phyloP scores from a whole-genome alignment of 2,888 invertebrate genomes.

The Drosophila neutralis region DNA sequence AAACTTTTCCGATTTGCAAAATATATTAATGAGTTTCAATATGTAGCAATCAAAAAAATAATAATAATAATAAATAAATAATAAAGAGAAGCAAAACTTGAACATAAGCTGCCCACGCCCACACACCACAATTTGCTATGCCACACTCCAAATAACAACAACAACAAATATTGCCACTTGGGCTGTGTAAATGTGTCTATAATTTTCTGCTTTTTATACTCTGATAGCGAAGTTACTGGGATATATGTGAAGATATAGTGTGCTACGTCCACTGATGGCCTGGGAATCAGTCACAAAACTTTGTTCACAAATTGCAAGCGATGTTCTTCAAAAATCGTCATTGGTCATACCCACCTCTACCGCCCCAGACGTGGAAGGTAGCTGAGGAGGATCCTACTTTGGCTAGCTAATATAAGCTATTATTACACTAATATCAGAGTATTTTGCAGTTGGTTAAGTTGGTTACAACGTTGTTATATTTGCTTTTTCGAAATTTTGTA shows the following conservation, averaged over 20 bases:
- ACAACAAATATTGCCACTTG: constrained; percentile 9
- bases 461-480: background rate
- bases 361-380: background rate
- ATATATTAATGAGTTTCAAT: constrained; percentile 59
- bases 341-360: no score
- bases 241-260: background rate
- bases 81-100: constrained; percentile 15
- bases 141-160: background rate
- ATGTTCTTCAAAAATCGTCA: background rate
- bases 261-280: background rate
- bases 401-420: background rate
- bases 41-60: constrained; percentile 43
- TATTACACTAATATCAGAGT: background rate
- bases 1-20: constrained; percentile 33
- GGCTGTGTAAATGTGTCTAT: constrained; percentile 16
- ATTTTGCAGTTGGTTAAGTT: background rate
- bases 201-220: background rate
- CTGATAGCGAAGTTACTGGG: background rate
- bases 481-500: background rate
- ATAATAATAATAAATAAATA: background rate
- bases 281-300: background rate
- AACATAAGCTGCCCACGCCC: constrained; percentile 21
- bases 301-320: background rate
- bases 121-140: constrained; percentile 1
- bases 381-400: background rate